Percentiles rank a stretch among this genome's conserved stretches.
These are phyloP conservation scores for Pseudomyrmex concolor DNA, from an alignment of 1,140 invertebrate genomes.

Conservation along the genomic window DNA sequence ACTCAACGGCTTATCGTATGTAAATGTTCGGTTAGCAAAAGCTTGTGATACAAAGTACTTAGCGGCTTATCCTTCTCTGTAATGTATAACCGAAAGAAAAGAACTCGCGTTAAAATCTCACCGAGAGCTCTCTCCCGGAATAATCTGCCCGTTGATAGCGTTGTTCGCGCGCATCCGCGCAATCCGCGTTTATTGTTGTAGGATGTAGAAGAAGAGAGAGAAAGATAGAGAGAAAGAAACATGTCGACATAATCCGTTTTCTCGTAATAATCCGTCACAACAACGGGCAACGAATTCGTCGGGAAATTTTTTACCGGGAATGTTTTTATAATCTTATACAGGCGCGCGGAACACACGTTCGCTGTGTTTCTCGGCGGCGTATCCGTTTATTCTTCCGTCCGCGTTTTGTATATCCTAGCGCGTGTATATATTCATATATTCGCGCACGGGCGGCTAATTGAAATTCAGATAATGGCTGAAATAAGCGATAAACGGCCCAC, in stretches of 20 bases:
- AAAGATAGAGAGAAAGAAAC: neutral
- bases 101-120: constrained; percentile 43
- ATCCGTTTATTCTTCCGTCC: constrained; percentile 34
- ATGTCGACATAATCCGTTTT: constrained; percentile 54
- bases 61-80: constrained; percentile 22
- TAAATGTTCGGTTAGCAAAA: neutral
- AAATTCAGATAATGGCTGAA: constrained; percentile 71
- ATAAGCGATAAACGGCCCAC: constrained; percentile 54
- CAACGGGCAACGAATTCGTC: constrained; percentile 23
- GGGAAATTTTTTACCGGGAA: constrained; percentile 11
- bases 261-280: constrained; percentile 45
- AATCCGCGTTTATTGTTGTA: constrained; percentile 37
- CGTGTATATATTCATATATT: constrained; percentile 10
- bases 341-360: constrained; percentile 15
- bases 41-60: constrained; percentile 23
- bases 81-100: constrained; percentile 29
- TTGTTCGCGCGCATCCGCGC: constrained; percentile 8
- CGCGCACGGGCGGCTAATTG: constrained; percentile 57
- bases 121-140: constrained; percentile 30
- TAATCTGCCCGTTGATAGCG: constrained; percentile 44
- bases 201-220: too few relatives aligned
- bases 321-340: neutral
- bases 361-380: constrained; percentile 20
- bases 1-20: constrained; percentile 14
- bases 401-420: neutral